These are phyloP conservation scores for Natrix natrix DNA, from an alignment of 2,797 vertebrate species.

Conservation along the genomic window DNA sequence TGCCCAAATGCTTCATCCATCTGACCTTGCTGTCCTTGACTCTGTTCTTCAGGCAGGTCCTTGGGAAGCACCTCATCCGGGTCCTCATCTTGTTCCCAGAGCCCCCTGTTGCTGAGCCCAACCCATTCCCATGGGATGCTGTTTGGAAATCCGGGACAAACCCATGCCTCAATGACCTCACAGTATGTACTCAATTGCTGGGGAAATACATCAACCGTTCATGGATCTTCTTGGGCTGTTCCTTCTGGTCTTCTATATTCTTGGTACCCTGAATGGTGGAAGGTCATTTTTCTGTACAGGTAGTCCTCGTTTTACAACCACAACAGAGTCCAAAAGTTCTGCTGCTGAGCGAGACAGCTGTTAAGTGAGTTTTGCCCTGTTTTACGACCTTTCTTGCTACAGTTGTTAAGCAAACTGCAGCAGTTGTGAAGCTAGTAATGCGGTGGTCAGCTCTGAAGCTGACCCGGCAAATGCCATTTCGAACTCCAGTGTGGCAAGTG, in stretches of 20 bases:
- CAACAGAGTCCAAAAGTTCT: background rate
- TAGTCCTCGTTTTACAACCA: background rate
- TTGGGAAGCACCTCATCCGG: slow-evolving; percentile 88
- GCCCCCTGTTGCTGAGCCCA: slow-evolving; percentile 84
- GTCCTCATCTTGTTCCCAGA: slow-evolving; percentile 88
- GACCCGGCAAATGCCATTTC: too few species aligned
- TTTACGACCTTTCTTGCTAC: background rate
- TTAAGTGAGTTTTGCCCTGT: background rate
- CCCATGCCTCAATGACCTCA: slow-evolving; percentile 70
- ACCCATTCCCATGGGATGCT: slow-evolving; percentile 76
- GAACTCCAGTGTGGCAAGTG: too few species aligned
- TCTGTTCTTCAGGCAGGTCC: slow-evolving; percentile 69
- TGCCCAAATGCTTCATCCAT: background rate
- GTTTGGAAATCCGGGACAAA: slow-evolving; percentile 64
- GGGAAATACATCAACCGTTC: fast-evolving
- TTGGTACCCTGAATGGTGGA: too few species aligned
- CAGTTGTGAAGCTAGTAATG: background rate
- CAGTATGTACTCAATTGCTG: slow-evolving; percentile 45
- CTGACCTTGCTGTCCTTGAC: slow-evolving; percentile 19
- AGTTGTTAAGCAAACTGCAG: background rate
- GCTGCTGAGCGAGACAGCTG: background rate
- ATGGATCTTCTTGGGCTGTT: background rate
- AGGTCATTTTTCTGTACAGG: background rate
- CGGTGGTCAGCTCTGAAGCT: too few species aligned
- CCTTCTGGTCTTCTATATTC: background rate